Percentiles rank a stretch among this genome's conserved stretches.
Evolutionary conservation across 1,140 invertebrate species (phyloP).

Genomic region (Cardiocondyla obscurior): DNA sequence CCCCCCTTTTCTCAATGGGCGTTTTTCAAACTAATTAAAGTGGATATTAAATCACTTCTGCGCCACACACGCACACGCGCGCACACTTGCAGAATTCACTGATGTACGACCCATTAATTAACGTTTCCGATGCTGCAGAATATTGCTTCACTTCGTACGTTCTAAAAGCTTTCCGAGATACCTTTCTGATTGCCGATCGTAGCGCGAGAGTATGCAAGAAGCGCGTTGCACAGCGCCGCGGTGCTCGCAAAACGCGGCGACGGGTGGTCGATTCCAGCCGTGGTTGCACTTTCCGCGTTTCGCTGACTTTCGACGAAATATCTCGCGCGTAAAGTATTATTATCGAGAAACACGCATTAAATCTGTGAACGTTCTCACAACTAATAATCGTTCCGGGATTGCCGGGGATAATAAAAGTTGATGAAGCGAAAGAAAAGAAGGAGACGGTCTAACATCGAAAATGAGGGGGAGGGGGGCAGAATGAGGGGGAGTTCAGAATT

Average conservation of each 20-base stretch:
- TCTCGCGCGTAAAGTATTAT: conserved; percentile 13
- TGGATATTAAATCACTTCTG: conserved; percentile 75
- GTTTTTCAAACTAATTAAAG: conserved; percentile 79
- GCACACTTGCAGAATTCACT: conserved; percentile 57
- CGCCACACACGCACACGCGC: conserved; percentile 41
- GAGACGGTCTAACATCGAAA: conserved; percentile 4
- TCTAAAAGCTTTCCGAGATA: conserved; percentile 53
- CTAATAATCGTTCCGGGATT: conserved; percentile 52
- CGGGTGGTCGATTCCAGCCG: too few species aligned
- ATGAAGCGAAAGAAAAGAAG: conserved; percentile 5
- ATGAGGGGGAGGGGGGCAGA: not conserved
- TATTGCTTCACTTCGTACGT: conserved; percentile 58
- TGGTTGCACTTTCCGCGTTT: not conserved
- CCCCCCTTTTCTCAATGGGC: conserved; percentile 63
- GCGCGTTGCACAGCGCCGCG: not conserved
- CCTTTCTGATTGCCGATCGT: conserved; percentile 48
- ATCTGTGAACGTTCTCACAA: conserved; percentile 28
- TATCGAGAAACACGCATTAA: conserved; percentile 22
- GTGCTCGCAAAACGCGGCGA: not conserved
- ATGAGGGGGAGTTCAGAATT: conserved; percentile 13
- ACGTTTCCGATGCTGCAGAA: conserved; percentile 69
- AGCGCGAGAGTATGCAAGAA: conserved; percentile 3
- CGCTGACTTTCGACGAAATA: not conserved
- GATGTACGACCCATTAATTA: conserved; percentile 70
- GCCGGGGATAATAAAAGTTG: conserved; percentile 44